Percentiles rank a stretch among this genome's conserved stretches.
phyloP scores from a whole-genome alignment of 2,797 vertebrate species.

The Cottoperca gobio region DNA sequence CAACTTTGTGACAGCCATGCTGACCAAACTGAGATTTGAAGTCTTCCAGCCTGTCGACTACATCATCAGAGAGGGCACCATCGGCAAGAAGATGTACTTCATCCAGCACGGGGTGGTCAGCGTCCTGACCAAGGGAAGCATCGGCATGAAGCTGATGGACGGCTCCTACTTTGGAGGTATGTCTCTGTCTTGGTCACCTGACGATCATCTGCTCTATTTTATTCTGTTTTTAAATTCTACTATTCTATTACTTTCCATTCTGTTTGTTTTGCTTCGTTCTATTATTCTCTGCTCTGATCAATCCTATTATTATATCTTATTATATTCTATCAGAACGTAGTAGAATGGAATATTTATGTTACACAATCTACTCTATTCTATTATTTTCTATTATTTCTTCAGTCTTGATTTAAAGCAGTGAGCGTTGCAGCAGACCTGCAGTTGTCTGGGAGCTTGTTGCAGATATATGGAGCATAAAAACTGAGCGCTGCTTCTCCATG shows the following conservation, averaged over 20 bases:
- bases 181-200: neutral
- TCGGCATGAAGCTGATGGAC: slow-evolving; percentile 93
- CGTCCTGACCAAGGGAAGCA: slow-evolving; percentile 92
- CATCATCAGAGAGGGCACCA: slow-evolving; percentile 93
- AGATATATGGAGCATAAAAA: too few species aligned
- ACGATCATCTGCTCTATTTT: accelerated
- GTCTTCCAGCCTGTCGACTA: slow-evolving; percentile 94
- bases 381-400: too few species aligned
- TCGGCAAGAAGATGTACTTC: slow-evolving; percentile 98
- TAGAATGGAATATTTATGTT: too few species aligned
- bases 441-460: too few species aligned
- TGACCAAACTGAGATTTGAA: slow-evolving; percentile 95
- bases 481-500: too few species aligned
- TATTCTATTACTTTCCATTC: neutral
- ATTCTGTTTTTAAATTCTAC: neutral
- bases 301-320: too few species aligned
- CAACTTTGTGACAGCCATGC: slow-evolving; percentile 95
- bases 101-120: slow-evolving; percentile 94
- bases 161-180: slow-evolving; percentile 95
- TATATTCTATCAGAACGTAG: neutral
- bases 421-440: too few species aligned
- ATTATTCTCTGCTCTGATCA: neutral
- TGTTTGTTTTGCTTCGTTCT: too few species aligned
- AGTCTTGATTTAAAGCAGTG: too few species aligned
- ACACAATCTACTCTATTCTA: too few species aligned